phyloP scores from a whole-genome alignment of 2,888 invertebrate species.

The Smittia aterrima region DNA sequence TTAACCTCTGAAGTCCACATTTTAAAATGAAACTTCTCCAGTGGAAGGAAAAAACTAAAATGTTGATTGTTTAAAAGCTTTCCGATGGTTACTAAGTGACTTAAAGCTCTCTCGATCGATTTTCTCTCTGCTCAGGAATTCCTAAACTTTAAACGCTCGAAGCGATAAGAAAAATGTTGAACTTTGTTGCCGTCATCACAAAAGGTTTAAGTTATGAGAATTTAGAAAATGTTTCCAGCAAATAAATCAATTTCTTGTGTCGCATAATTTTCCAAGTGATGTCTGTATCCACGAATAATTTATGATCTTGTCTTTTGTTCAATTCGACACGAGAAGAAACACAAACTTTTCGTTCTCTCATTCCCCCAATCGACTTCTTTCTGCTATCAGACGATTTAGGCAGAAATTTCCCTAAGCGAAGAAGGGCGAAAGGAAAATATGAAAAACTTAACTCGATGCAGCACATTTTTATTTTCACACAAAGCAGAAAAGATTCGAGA shows the following conservation, averaged over 20 bases:
- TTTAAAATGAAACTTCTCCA: background rate
- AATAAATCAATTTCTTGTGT: constrained; percentile 7
- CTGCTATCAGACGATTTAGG: background rate
- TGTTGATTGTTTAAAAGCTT: background rate
- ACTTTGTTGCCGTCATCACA: constrained; percentile 1
- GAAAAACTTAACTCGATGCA: background rate
- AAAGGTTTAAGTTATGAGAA: constrained; percentile 10
- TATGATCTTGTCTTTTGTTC: constrained; percentile 4
- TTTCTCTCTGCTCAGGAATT: background rate
- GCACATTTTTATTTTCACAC: constrained; percentile 5
- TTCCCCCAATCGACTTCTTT: background rate
- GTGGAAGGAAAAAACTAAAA: background rate
- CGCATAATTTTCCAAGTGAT: background rate
- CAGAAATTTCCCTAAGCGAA: constrained; percentile 14
- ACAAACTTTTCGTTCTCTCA: background rate
- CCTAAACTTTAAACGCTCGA: background rate
- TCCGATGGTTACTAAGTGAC: too few species aligned
- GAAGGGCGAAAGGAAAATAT: background rate
- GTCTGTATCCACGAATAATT: background rate
- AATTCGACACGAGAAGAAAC: background rate
- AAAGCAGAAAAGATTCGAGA: constrained; percentile 4
- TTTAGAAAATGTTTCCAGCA: background rate
- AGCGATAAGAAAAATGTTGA: constrained; percentile 8
- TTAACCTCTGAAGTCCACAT: constrained; percentile 33
- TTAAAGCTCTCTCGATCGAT: background rate